Evolutionary conservation across 2,113 vertebrate genomes (phyloP).

Genomic region (Cyprinodon tularosa): DNA sequence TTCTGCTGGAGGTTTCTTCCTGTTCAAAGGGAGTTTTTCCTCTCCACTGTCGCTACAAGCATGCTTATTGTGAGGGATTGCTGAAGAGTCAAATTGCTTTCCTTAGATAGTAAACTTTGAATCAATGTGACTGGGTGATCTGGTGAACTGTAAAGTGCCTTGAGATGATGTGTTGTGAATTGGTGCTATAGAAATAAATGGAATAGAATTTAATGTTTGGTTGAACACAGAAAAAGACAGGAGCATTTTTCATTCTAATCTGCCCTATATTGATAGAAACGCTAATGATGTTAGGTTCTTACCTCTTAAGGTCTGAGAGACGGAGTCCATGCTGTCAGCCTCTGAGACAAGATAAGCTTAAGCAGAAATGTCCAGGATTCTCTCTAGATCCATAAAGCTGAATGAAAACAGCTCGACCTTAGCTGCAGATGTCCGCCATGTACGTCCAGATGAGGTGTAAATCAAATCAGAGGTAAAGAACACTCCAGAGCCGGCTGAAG

Average conservation of each 20-base stretch:
- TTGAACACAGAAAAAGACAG: background rate
- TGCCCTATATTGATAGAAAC: background rate
- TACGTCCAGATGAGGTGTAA: background rate
- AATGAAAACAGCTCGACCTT: background rate
- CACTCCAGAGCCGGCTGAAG: background rate
- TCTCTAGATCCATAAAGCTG: background rate
- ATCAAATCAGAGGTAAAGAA: background rate
- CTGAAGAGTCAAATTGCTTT: too few species aligned
- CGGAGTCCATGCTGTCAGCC: slow-evolving; percentile 20
- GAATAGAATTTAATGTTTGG: too few species aligned
- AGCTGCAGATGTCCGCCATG: too few species aligned
- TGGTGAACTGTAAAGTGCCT: too few species aligned
- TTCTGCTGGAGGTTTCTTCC: too few species aligned
- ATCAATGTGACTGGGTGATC: too few species aligned
- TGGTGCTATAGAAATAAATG: too few species aligned
- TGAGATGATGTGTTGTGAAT: too few species aligned
- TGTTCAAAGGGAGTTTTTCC: too few species aligned
- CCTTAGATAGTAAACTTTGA: too few species aligned
- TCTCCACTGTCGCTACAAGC: too few species aligned
- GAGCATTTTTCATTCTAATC: background rate
- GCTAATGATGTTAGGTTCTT: slow-evolving; percentile 9
- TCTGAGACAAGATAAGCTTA: background rate
- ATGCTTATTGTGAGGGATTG: too few species aligned
- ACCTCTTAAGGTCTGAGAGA: slow-evolving; percentile 57
- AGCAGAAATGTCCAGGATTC: background rate